Conservation (phyloP, 2,113 vertebrate species). For the Orcinus orca region DNA sequence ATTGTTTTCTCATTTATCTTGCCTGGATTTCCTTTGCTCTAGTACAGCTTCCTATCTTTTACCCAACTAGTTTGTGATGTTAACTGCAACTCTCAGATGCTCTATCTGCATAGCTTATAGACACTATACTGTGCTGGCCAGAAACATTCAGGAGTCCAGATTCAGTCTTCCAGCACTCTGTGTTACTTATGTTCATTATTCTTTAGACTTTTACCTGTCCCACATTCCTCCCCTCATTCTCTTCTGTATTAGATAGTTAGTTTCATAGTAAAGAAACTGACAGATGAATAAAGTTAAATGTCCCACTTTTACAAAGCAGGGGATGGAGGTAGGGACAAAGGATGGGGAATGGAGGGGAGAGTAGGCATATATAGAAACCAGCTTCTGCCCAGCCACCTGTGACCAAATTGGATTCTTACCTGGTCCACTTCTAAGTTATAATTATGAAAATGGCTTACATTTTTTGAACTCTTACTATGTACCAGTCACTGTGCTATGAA, state of each 20-base stretch:
- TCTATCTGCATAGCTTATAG: background rate
- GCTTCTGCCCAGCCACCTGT: background rate
- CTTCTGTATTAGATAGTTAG: background rate
- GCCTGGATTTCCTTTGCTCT: background rate
- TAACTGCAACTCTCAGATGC: background rate
- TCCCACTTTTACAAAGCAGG: background rate
- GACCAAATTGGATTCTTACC: background rate
- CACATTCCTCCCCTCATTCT: background rate
- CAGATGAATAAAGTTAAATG: background rate
- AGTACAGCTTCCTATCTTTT: background rate
- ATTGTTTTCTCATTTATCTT: background rate
- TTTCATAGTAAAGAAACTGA: conserved; percentile 1
- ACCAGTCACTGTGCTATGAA: background rate
- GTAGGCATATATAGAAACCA: background rate
- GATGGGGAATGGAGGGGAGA: background rate
- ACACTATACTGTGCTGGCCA: background rate
- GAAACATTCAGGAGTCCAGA: background rate
- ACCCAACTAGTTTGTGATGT: background rate
- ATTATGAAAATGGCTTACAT: background rate
- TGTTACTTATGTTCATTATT: background rate
- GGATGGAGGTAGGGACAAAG: background rate
- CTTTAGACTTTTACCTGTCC: background rate
- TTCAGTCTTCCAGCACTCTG: background rate
- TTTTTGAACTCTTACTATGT: background rate
- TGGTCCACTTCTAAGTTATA: background rate